Evolutionary conservation across 2,113 vertebrate genomes (phyloP).

Genomic region (Gallinago media): DNA sequence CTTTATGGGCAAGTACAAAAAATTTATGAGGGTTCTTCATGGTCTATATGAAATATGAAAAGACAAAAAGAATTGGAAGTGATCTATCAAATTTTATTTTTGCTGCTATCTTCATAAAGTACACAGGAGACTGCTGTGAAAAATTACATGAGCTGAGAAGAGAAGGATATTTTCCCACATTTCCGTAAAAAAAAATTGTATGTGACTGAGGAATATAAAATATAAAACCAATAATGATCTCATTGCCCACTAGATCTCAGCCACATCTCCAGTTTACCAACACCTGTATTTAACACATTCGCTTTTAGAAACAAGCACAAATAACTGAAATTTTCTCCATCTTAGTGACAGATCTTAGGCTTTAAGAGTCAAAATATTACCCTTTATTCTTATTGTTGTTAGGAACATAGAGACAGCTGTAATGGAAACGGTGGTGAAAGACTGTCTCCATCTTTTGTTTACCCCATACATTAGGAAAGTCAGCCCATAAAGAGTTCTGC

Average conservation of each 20-base stretch:
- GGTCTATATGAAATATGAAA: constrained; percentile 2
- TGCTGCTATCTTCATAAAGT: constrained; percentile 5
- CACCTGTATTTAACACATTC: not conserved
- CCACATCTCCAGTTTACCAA: not conserved
- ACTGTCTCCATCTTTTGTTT: not conserved
- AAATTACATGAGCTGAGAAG: not conserved
- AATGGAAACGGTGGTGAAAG: not conserved
- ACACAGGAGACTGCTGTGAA: not conserved
- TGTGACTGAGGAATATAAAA: not conserved
- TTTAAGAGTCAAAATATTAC: not conserved
- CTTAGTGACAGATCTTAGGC: not conserved
- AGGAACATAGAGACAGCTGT: not conserved
- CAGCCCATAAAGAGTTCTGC: not conserved
- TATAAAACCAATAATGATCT: not conserved
- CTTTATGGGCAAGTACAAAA: constrained; percentile 27
- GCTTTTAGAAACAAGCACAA: not conserved
- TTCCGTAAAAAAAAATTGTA: not conserved
- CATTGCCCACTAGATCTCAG: not conserved
- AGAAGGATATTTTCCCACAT: not conserved
- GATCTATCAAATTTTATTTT: constrained; percentile 37
- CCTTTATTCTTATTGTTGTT: not conserved
- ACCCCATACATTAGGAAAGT: not conserved
- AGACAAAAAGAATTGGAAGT: constrained; percentile 38
- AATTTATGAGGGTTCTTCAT: constrained; percentile 38
- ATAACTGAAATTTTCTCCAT: not conserved